Evolutionary conservation across 2,888 invertebrate genomes (phyloP).

Genomic region (Lithosia quadra): DNA sequence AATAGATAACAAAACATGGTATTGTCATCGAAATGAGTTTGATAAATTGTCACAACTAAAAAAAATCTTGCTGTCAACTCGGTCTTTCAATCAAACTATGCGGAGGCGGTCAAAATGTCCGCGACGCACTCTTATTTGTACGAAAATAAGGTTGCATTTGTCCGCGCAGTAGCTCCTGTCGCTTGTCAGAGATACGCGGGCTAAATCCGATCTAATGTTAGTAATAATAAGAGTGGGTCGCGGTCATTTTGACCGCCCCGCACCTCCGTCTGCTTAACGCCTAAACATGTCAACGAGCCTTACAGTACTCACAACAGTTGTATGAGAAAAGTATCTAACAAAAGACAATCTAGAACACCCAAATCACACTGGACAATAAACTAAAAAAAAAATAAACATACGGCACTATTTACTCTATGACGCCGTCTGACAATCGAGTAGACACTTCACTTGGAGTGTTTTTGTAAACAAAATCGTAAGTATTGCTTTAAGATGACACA

Average conservation of each 20-base stretch:
- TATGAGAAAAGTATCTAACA: neutral
- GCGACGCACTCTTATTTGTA: too few species aligned
- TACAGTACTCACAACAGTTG: neutral
- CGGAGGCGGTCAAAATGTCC: too few species aligned
- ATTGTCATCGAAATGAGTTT: too few species aligned
- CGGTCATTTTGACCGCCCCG: too few species aligned
- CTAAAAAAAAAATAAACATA: slow-evolving; percentile 6
- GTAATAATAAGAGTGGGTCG: too few species aligned
- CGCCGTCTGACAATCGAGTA: neutral
- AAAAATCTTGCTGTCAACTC: neutral
- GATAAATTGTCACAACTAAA: neutral
- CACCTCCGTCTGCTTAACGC: too few species aligned
- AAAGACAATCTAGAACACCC: slow-evolving; percentile 8
- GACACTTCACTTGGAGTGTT: neutral
- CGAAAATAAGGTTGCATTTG: too few species aligned
- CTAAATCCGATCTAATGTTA: too few species aligned
- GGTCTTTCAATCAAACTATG: neutral
- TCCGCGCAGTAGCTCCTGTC: too few species aligned
- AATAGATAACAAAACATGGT: neutral
- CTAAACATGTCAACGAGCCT: neutral
- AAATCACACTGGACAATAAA: slow-evolving; percentile 8
- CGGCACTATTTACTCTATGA: slow-evolving; percentile 4
- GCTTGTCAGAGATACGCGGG: too few species aligned
- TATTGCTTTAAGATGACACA: slow-evolving; percentile 8
- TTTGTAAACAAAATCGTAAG: slow-evolving; percentile 10